Evolutionary conservation across 1,140 invertebrate species (phyloP).

Genomic region (Callitettix versicolor): DNA sequence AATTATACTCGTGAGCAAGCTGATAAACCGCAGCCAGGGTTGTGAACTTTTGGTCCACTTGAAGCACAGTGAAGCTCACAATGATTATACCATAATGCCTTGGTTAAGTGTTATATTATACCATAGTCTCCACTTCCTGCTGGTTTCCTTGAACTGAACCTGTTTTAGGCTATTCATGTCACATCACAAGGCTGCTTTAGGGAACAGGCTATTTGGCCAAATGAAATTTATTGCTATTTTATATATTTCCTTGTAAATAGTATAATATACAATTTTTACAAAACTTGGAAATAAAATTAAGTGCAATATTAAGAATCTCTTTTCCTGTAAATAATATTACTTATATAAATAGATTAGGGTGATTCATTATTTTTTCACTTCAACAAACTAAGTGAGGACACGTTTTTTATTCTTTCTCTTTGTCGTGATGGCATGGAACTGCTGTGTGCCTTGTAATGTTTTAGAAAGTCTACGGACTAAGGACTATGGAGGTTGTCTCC

Average conservation of each 20-base stretch:
- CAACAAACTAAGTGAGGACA: conserved; percentile 15
- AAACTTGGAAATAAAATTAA: conserved; percentile 9
- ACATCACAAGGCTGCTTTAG: background rate
- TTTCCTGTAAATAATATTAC: conserved; percentile 11
- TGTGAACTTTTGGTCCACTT: no score
- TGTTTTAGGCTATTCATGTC: background rate
- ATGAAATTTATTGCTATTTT: conserved; percentile 11
- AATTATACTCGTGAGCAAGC: no score
- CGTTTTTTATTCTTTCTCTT: background rate
- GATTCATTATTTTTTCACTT: conserved; percentile 17
- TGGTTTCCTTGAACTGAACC: no score
- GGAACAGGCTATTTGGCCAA: background rate
- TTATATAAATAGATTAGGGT: conserved; percentile 13
- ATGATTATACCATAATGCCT: no score
- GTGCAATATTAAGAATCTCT: conserved; percentile 9
- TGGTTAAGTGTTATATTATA: no score
- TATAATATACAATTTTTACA: conserved; percentile 19
- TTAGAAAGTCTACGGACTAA: background rate
- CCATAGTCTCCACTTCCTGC: no score
- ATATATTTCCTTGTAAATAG: conserved; percentile 18
- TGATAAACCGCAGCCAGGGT: no score
- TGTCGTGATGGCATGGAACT: background rate
- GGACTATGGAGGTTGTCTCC: background rate
- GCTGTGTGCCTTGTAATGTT: conserved; percentile 12
- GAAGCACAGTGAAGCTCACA: no score